Conservation (phyloP, 2,797 vertebrate genomes). For the Calcarius lapponicus region DNA sequence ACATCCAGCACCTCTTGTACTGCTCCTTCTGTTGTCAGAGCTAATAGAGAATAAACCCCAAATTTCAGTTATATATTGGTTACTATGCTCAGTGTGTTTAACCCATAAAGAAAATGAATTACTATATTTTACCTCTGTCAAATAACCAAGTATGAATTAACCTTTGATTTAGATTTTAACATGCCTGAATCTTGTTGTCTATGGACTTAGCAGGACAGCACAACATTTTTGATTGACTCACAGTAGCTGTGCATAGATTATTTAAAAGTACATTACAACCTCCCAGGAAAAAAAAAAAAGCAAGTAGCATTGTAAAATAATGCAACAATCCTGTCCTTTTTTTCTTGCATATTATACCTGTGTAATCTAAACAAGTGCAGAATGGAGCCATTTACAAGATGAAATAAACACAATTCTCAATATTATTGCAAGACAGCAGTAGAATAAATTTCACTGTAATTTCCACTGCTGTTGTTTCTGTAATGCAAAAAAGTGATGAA, state of each 20-base stretch:
- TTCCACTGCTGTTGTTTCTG: conserved; percentile 21
- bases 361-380: conserved; percentile 5
- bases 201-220: conserved; percentile 18
- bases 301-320: not conserved
- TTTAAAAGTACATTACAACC: conserved; percentile 34
- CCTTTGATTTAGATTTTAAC: conserved; percentile 69
- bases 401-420: conserved; percentile 25
- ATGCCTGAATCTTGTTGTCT: conserved; percentile 50
- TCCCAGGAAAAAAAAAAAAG: not conserved
- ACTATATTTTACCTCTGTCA: conserved; percentile 57
- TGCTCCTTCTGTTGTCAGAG: not conserved
- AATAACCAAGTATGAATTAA: conserved; percentile 72
- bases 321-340: not conserved
- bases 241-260: conserved; percentile 49
- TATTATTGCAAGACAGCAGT: not conserved
- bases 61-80: conserved; percentile 52
- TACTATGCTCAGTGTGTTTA: conserved; percentile 36
- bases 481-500: not conserved
- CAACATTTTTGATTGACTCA: conserved; percentile 50
- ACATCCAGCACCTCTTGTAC: not conserved
- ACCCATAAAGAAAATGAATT: conserved; percentile 72
- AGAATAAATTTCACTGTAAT: conserved; percentile 40
- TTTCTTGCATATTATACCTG: not conserved
- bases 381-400: conserved; percentile 14
- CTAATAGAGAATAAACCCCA: conserved; percentile 41